Base-by-base conservation (phyloP, 2,797 vertebrate genomes). In the Pantherophis vulpinus region DNA sequence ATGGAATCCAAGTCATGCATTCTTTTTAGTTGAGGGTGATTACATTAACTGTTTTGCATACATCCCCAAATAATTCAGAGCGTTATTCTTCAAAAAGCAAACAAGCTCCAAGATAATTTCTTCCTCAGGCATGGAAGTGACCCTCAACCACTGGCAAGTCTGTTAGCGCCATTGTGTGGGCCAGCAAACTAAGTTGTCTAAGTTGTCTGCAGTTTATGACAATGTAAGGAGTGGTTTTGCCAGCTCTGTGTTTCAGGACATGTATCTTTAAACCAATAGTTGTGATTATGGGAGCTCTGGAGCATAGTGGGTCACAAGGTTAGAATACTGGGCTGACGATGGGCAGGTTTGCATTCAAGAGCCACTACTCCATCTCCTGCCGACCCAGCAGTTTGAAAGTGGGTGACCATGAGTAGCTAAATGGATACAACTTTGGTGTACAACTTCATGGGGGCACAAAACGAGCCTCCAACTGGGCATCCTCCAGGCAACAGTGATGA, bases 41-140 rank as follows among this genome's bases (percentile, higher is more conserved):
- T 95, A 1, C 55, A 88, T 94, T 96, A 96, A 95, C 93, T 61
- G 32, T 96, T 96, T 83, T 96, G 87, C 95, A n/a, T 90, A 3
- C 4, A 88, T 56, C 55, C 32, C 90, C 32, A 0, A 0, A 37
- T 94, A 91, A 92, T 95, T 86, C 61, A 91, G 87, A 61, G 61
- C 55, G 47, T 96, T 94, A 74, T 58, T 61, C 90, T 90, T 86
- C 74, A 91, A 91, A 66, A 51, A 95, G 2, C 0, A 0, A 91
- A 61, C 18, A 70, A 25, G 92, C 92, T 86, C 27, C 91, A 83
- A 88, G 94, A 79, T 1, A 79, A 59, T 91, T 92, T 32, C 58
- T 55, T 0, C 0, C 86, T 94, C 29, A 83, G 63, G 90, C 94
- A n/a, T 70, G 90, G 27, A 0, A 55, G 74, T 90, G 32, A 96